Base-by-base conservation (phyloP, 2,888 invertebrate genomes). In the Drosophila ustulata region DNA sequence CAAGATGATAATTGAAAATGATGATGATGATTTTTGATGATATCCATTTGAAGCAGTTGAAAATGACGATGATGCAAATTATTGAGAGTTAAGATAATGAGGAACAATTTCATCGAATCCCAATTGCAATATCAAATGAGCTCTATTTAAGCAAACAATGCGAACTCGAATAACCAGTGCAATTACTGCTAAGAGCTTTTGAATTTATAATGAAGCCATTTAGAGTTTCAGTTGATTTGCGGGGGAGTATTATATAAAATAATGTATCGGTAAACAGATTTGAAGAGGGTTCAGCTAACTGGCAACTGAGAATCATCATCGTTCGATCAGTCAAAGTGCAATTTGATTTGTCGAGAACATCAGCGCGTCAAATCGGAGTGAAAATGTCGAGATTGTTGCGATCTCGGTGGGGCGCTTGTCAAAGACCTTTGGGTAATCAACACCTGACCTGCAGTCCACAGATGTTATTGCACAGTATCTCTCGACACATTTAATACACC, bases 371-470 rank as follows among this genome's bases (percentile, higher is more conserved):
- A 32, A 3, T 13, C 1, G 25, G 9, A 32, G 13, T 8, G n/a
- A 9, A 5, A 32, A 13, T n/a, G 8, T n/a, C 43, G 25, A 18
- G 30, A 5, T 53, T 43, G 32, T 3, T 47, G n/a, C 3, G n/a
- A 47, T 26, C 28, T 6, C 6, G 4, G 13, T 23, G 50, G 30
- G 8, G 32, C 1, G 9, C n/a, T 8, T 13, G 9, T 39, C 7
- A 18, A 18, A 57, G 74, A 73, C 75, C 62, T 66, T 77, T 66
- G 3, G 47, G 46, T 53, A 66, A 71, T 66, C 52, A 71, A 61
- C 43, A 23, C 46, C 28, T 77, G 74, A 77, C 74, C 78, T 52
- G 72, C 43, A 59, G 28, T 18, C 26, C 39, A 49, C 39, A 49
- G 9, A 37, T 37, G 39, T 7, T 28, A 43, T 56, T 57, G 50